These are phyloP conservation scores for Brachionus manjavacas DNA, from an alignment of 1,140 invertebrate species.

Conservation along the genomic window DNA sequence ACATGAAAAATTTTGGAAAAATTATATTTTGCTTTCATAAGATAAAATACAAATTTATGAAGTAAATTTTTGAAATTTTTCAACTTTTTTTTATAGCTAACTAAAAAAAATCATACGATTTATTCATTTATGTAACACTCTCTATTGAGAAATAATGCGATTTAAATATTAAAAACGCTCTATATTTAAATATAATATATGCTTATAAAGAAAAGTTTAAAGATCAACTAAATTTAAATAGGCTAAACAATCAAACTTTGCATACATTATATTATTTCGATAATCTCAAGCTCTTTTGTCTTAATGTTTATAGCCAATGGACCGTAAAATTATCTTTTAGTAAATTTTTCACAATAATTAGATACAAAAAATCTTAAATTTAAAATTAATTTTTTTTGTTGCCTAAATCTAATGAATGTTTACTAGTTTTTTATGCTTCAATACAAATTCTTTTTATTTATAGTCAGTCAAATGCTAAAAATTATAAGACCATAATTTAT, in stretches of 20 bases:
- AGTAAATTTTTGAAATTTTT: neutral
- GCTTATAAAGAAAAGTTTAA: neutral
- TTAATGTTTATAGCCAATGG: neutral
- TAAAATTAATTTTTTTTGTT: no score
- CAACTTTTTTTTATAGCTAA: neutral
- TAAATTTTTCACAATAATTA: no score
- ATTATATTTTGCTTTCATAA: neutral
- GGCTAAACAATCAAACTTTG: neutral
- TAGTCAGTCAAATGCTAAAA: neutral
- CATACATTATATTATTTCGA: neutral
- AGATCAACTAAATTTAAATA: neutral
- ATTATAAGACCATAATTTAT: neutral
- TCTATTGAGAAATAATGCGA: neutral
- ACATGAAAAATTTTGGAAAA: neutral
- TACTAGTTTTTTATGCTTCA: neutral
- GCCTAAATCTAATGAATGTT: no score
- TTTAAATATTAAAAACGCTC: neutral
- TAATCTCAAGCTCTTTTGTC: neutral
- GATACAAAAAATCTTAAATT: no score
- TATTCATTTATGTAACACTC: neutral
- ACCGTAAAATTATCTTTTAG: neutral
- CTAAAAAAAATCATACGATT: neutral
- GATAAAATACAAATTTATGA: neutral
- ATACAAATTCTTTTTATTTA: neutral
- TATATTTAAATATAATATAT: neutral